phyloP scores from a whole-genome alignment of 37 sponge, comb jelly and placozoan species.

The Halichondria panicea region DNA sequence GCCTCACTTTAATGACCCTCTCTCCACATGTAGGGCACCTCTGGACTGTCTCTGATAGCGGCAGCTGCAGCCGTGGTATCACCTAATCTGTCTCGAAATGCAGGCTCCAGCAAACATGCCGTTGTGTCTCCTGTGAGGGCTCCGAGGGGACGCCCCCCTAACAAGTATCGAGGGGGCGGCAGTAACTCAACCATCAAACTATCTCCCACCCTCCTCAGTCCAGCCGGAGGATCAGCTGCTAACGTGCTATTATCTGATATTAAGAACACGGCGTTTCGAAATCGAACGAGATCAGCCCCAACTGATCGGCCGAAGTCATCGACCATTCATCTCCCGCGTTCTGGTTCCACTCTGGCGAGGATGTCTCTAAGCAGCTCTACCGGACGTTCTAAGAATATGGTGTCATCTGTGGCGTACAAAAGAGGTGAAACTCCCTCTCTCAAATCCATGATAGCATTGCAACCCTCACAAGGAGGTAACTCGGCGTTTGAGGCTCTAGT shows the following conservation, averaged over 20 bases:
- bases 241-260: conserved; percentile 59
- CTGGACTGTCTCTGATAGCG: conserved; percentile 80
- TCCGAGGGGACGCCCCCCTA: conserved; percentile 83
- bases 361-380: conserved; percentile 21
- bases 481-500: conserved; percentile 70
- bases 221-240: conserved; percentile 65
- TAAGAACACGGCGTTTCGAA: conserved; percentile 36
- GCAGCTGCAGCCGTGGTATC: conserved; percentile 89
- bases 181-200: conserved; percentile 39
- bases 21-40: too few species aligned
- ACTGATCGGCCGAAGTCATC: conserved; percentile 45
- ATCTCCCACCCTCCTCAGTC: conserved; percentile 66
- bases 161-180: conserved; percentile 48
- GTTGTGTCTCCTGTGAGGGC: conserved; percentile 64
- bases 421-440: conserved; percentile 9
- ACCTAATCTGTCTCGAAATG: conserved; percentile 49
- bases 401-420: conserved; percentile 19
- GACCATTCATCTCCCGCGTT: conserved; percentile 19
- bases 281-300: conserved; percentile 51
- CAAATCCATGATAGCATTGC: conserved; percentile 40
- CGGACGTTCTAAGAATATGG: neutral
- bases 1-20: too few species aligned
- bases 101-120: conserved; percentile 22
- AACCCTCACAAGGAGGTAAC: conserved; percentile 1
- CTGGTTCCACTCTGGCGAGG: conserved; percentile 22